These are phyloP conservation scores for Leptobrachium leishanense DNA, from an alignment of 2,113 vertebrate species.

Conservation along the genomic window DNA sequence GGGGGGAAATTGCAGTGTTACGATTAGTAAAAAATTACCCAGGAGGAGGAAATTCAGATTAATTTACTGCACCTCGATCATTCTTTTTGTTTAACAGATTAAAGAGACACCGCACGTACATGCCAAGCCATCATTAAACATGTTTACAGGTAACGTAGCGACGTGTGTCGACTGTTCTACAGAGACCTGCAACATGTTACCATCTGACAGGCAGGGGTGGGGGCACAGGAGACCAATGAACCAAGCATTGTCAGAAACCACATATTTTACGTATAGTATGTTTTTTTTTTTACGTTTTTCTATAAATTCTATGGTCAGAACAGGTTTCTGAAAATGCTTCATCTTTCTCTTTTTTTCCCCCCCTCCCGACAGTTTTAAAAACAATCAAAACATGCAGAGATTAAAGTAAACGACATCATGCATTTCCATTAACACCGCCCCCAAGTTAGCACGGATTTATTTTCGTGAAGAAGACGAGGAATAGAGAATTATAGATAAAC, in stretches of 20 bases:
- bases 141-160: constrained; percentile 56
- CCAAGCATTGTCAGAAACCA: constrained; percentile 68
- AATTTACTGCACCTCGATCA: constrained; percentile 71
- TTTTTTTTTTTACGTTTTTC: neutral
- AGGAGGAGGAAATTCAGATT: constrained; percentile 58
- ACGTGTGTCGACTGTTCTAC: constrained; percentile 71
- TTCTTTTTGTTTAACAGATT: constrained; percentile 25
- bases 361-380: constrained; percentile 44
- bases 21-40: constrained; percentile 71
- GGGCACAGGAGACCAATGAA: constrained; percentile 50
- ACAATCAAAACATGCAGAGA: constrained; percentile 78
- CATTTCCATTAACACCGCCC: constrained; percentile 68
- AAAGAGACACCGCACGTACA: constrained; percentile 1
- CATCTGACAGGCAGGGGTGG: neutral
- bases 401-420: constrained; percentile 73
- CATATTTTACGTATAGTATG: neutral
- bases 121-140: constrained; percentile 53
- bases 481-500: constrained; percentile 56
- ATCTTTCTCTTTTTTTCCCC: constrained; percentile 49
- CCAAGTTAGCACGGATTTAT: constrained; percentile 60
- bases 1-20: constrained; percentile 72
- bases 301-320: neutral
- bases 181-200: neutral
- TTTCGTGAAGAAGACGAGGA: constrained; percentile 22
- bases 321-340: constrained; percentile 65